These are phyloP conservation scores for Nomada goodeniana DNA, from an alignment of 2,888 invertebrate genomes.

Conservation along the genomic window DNA sequence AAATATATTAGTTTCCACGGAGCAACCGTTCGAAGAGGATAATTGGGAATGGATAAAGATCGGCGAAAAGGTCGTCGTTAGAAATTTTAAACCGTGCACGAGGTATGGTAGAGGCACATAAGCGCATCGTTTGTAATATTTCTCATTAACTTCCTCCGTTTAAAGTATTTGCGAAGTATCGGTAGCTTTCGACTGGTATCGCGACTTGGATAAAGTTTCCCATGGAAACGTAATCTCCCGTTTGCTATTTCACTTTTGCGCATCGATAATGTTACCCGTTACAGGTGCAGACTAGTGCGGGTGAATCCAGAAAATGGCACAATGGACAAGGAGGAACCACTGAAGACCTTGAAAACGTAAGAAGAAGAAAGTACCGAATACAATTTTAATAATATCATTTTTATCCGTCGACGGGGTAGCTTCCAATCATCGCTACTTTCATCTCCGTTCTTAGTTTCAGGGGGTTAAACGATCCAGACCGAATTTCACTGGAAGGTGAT, in stretches of 20 bases:
- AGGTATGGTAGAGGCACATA: slow-evolving; percentile 82
- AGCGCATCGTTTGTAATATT: not conserved
- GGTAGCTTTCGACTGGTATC: too few relatives aligned
- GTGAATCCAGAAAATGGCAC: slow-evolving; percentile 85
- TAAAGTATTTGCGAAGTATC: too few relatives aligned
- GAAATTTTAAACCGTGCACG: slow-evolving; percentile 86
- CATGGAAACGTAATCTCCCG: not conserved
- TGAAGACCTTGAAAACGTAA: slow-evolving; percentile 86
- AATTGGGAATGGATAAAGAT: slow-evolving; percentile 87
- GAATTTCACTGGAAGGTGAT: slow-evolving; percentile 76
- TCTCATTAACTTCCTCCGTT: too few relatives aligned
- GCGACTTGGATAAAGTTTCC: too few relatives aligned
- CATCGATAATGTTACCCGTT: not conserved
- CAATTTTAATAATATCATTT: not conserved
- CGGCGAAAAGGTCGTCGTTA: slow-evolving; percentile 84
- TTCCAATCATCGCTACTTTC: not conserved
- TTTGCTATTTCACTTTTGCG: too few relatives aligned
- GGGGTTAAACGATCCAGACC: slow-evolving; percentile 66
- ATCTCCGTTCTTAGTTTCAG: slow-evolving; percentile 69
- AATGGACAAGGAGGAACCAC: slow-evolving; percentile 85
- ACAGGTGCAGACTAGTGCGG: slow-evolving; percentile 83
- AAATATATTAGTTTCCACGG: slow-evolving; percentile 86
- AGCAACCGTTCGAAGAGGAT: slow-evolving; percentile 85
- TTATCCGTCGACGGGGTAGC: not conserved
- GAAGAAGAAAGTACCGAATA: slow-evolving; percentile 43